Evolutionary conservation across 2,888 invertebrate species (phyloP).

Genomic region (Plebejus argus): DNA sequence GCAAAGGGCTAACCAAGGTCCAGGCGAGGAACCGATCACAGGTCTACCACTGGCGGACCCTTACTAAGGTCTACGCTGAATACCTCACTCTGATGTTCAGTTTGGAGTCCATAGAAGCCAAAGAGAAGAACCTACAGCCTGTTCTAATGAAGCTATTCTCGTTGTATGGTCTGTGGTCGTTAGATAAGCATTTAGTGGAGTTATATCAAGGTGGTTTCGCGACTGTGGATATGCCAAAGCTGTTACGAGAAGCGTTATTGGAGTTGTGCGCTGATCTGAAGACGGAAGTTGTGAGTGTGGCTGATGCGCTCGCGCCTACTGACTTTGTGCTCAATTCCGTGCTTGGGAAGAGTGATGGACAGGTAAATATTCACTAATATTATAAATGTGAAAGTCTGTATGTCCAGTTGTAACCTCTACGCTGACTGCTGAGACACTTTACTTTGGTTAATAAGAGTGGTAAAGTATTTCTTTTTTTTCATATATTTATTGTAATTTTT

Average conservation of each 20-base stretch:
- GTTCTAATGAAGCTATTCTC: conserved; percentile 74
- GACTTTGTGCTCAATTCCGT: conserved; percentile 95
- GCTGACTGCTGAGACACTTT: no score
- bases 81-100: conserved; percentile 81
- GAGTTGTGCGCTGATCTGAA: conserved; percentile 86
- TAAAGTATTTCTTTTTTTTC: no score
- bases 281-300: conserved; percentile 87
- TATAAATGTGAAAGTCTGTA: neutral
- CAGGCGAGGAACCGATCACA: conserved; percentile 90
- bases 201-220: conserved; percentile 86
- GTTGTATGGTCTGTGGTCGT: conserved; percentile 67
- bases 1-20: conserved; percentile 84
- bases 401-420: neutral
- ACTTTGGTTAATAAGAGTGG: no score
- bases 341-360: conserved; percentile 91
- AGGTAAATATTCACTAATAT: conserved; percentile 71
- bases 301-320: conserved; percentile 93
- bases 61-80: conserved; percentile 90
- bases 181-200: conserved; percentile 86
- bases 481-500: no score
- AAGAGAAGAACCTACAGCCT: conserved; percentile 60
- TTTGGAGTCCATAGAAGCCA: conserved; percentile 67
- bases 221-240: conserved; percentile 76
- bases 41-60: conserved; percentile 87
- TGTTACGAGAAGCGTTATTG: conserved; percentile 85